Conservation (phyloP, 2,113 vertebrate genomes). For the Barbus barbus region DNA sequence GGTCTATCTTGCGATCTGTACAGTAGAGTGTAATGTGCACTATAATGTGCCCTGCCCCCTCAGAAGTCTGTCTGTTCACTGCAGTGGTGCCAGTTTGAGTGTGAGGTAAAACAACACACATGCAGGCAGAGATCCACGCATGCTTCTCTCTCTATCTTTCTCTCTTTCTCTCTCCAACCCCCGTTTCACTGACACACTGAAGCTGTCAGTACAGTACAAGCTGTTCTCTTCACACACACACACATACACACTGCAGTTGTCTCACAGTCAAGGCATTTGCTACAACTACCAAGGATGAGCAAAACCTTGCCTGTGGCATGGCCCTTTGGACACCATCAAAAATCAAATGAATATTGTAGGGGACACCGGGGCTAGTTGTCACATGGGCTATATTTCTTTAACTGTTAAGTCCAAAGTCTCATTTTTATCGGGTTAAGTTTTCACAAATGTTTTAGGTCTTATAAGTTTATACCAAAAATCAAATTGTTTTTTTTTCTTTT, state of each 20-base stretch:
- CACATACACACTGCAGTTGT: neutral
- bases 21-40: neutral
- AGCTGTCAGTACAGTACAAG: conserved; percentile 13
- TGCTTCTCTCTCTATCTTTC: conserved; percentile 4
- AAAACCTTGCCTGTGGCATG: neutral
- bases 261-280: neutral
- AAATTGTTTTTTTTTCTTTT: neutral
- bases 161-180: neutral
- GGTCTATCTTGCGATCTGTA: neutral
- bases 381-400: neutral
- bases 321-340: neutral
- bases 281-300: neutral
- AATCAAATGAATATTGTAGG: neutral
- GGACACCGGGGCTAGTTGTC: neutral
- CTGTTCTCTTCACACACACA: conserved; percentile 15
- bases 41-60: neutral
- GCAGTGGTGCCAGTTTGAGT: conserved; percentile 9
- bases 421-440: too few relatives aligned
- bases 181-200: conserved; percentile 7
- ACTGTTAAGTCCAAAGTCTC: neutral
- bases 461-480: neutral
- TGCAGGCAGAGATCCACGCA: neutral
- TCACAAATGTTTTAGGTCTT: neutral
- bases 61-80: neutral
- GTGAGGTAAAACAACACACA: neutral